Base-by-base conservation (phyloP, 2,888 invertebrate genomes). In the Andrena dorsata region DNA sequence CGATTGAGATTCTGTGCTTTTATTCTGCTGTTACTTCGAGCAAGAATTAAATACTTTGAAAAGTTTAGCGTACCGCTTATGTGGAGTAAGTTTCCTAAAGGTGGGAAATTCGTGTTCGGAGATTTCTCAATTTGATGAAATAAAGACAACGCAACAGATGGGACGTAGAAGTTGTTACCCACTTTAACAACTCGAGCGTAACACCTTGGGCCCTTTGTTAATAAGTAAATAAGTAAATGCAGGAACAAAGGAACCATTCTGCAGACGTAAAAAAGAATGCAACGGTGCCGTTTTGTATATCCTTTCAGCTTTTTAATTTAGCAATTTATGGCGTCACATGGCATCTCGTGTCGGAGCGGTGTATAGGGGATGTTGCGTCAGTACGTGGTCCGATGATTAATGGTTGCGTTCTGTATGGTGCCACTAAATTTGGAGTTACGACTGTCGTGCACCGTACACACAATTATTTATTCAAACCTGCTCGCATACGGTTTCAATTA, bases 311-410 rank as follows among this genome's bases (percentile, higher is more conserved):
- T 81, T 83, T 77, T 83, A 83, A 83, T 83, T 83, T 83, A 74
- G 80, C 83, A 81, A 83, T 83, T 83, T 83, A 83, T 83, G 77
- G 66, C 81, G 77, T 83, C 70, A 71, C 80, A 81, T 80, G 77
- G 68, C 77, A 71, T 66, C 64, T 77, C 77, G 74, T 70, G 76
- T 80, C 56, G 64, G 63, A 63, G 4, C 61, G 70, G 75, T 72
- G 41, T 58, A 74, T 68, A 81, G 80, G 81, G 83, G 83, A 74
- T 75, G 66, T 71, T 74, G 60, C 49, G 72, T 69, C 80, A 64
- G 63, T 76, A 68, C 72, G 76, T 75, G 68, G 77, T 47, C 65
- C 72, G 49, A 81, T 83, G 81, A 83, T 83, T 83, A 83, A 83
- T 81, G 77, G 76, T 80, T 81, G 65, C 68, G 65, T 81, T 51